Evolutionary conservation across 2,113 vertebrate species (phyloP), one percentile per base, ranked within the genome.

Genomic region (Calyptomena viridis): DNA sequence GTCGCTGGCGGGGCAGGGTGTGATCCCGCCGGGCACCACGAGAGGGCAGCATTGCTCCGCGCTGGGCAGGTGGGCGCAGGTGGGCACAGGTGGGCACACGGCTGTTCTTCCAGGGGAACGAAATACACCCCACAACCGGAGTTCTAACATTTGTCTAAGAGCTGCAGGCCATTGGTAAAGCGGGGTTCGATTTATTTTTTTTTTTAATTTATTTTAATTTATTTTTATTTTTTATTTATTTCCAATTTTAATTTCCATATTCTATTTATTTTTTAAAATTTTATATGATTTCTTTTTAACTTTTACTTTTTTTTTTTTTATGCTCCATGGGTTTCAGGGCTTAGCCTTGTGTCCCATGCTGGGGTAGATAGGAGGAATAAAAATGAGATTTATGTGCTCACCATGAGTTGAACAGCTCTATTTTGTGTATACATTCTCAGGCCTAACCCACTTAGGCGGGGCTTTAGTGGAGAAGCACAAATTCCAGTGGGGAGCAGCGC

Each of bases 101-200:
- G 59, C 35, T 18, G 15, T 8, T 27, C 58, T 3, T 8, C 3
- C 2, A 21, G 19, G 10, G 30, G 24, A 23, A 4, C 30, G 16
- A 17, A 44, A 42, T 42, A 42, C 40, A 42, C 40, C 40, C 40
- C 40, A 42, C 40, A 42, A 42, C n/a, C n/a, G n/a, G n/a, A n/a
- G n/a, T n/a, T n/a, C n/a, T n/a, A n/a, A n/a, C n/a, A n/a, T n/a
- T 42, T 28, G 12, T 11, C 12, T 8, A 6, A 1, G 0, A 12
- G 0, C 13, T 24, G 2, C 30, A 3, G 6, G 21, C 30, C 7
- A 0, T 7, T 35, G 30, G 4, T 7, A 14, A 33, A 10, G n/a
- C 1, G 4, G 20, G 30, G 53, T 12, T 55, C 5, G 53, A 33
- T 12, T 56, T 56, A 21, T 56, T 53, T 28, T 17, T 17, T 19